Base-by-base conservation (phyloP, 2,888 invertebrate genomes). In the Hydroisotoma schaefferi region DNA sequence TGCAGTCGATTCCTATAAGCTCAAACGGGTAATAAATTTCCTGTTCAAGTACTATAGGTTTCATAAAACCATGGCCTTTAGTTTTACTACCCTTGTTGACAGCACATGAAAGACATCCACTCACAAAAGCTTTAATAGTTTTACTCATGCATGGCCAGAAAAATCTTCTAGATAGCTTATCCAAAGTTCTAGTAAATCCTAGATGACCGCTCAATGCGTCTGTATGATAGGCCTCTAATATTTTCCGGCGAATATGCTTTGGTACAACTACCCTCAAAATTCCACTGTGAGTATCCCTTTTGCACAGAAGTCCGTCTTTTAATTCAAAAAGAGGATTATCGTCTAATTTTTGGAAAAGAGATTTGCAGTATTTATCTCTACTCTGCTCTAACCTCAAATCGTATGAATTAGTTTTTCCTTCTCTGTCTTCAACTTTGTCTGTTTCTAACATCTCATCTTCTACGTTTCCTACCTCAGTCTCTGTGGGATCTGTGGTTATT, bases 1-100 rank as follows among this genome's bases (percentile, higher is more conserved):
- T 15, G 3, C 68, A 23, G 48, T 72, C 73, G 20, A 64, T 59
- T 3, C 65, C 51, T 3, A 71, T 43, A 27, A 63, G 55, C 27
- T 73, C 63, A 62, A 72, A 71, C 8, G 40, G 40, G 20, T 40
- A 15, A 15, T 40, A 15, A 40, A 20, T 15, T 5, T 18, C n/a
- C 5, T 5, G 40, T 15, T 33, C 15, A 22, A 49, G 26, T 10
- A n/a, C 20, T 26, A 66, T 52, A 12, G 55, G 55, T 37, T 60
- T 20, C 25, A 66, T 26, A 20, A 58, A 26, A 4, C 66, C 66
- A 2, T 8, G 48, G 33, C 38, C 29, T 12, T 51, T 60, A 6
- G 28, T 28, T 18, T 49, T 28, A n/a, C 18, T 12, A 12, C 49
- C 28, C 28, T 49, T 49, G 2, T 8, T 3, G 10, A n/a, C 23